Conservation (phyloP, 1,140 invertebrate species). For the Potamilus streckersoni region DNA sequence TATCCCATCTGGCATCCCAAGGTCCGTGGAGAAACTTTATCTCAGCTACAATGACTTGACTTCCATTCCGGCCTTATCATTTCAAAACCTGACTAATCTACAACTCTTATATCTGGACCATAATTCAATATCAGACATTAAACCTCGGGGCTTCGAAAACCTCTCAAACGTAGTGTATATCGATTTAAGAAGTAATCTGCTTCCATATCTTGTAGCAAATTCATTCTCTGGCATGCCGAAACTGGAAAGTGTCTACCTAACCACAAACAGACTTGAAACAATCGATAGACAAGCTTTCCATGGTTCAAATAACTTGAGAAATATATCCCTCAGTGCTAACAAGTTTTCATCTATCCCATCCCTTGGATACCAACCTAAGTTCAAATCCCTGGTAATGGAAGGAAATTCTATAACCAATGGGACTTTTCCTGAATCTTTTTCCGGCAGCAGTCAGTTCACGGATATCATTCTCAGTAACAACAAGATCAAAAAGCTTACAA, state of each 20-base stretch:
- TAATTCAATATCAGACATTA: slow-evolving; percentile 31
- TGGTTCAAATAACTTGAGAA: slow-evolving; percentile 23
- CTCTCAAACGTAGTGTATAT: slow-evolving; percentile 21
- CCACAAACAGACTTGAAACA: slow-evolving; percentile 34
- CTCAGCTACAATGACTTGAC: slow-evolving; percentile 42
- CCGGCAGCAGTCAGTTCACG: slow-evolving; percentile 1
- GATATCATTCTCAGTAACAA: slow-evolving; percentile 47
- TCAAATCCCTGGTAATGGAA: slow-evolving; percentile 39
- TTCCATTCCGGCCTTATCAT: slow-evolving; percentile 5
- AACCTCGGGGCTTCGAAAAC: slow-evolving; percentile 25
- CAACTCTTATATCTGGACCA: slow-evolving; percentile 30
- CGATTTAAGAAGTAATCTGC: slow-evolving; percentile 32
- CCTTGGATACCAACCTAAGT: slow-evolving; percentile 23
- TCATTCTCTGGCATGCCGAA: slow-evolving; percentile 27
- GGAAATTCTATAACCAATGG: slow-evolving; percentile 41
- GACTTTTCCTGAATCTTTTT: slow-evolving; percentile 39
- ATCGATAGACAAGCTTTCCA: slow-evolving; percentile 36
- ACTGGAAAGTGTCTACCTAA: slow-evolving; percentile 28
- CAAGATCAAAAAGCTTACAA: slow-evolving; percentile 32
- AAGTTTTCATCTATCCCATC: slow-evolving; percentile 31
- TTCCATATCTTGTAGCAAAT: slow-evolving; percentile 24
- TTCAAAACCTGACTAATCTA: slow-evolving; percentile 31
- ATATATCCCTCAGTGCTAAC: slow-evolving; percentile 39
- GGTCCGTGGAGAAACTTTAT: slow-evolving; percentile 38
- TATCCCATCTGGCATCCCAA: slow-evolving; percentile 37